phyloP scores from a whole-genome alignment of 2,888 invertebrate species.

The Nephrocerus scutellatus region DNA sequence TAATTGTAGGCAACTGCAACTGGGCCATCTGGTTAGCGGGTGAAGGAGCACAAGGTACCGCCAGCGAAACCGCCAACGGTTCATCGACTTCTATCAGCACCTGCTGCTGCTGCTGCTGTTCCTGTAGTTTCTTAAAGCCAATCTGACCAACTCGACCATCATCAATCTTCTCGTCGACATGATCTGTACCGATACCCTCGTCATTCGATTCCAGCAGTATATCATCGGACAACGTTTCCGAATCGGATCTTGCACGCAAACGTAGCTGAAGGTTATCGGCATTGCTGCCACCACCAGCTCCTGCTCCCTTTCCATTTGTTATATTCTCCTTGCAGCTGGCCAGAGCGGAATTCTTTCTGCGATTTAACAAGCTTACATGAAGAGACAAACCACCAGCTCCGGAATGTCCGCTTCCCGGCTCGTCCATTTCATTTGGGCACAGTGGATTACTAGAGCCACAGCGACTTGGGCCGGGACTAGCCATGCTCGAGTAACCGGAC shows the following conservation, averaged over 20 bases:
- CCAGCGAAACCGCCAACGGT: too few relatives aligned
- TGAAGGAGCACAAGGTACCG: slow-evolving; percentile 16
- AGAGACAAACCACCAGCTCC: slow-evolving; percentile 30
- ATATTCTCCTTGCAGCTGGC: slow-evolving; percentile 52
- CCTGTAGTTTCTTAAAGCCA: slow-evolving; percentile 21
- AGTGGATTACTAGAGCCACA: slow-evolving; percentile 76
- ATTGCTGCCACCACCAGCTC: slow-evolving; percentile 17
- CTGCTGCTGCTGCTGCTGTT: slow-evolving; percentile 28
- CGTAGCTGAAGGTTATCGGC: slow-evolving; percentile 25
- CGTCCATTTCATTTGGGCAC: slow-evolving; percentile 69
- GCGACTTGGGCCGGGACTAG: slow-evolving; percentile 73
- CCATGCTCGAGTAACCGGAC: slow-evolving; percentile 79
- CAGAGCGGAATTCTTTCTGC: slow-evolving; percentile 57
- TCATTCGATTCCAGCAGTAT: slow-evolving; percentile 65
- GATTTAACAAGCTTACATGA: slow-evolving; percentile 47
- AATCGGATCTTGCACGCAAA: slow-evolving; percentile 59
- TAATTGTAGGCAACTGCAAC: slow-evolving; percentile 56
- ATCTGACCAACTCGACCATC: slow-evolving; percentile 25
- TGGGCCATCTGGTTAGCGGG: slow-evolving; percentile 43
- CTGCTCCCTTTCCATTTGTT: slow-evolving; percentile 34
- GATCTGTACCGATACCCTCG: slow-evolving; percentile 71
- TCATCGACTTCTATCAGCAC: slow-evolving; percentile 31
- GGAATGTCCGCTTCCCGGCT: slow-evolving; percentile 54
- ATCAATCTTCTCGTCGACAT: slow-evolving; percentile 61
- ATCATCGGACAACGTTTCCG: slow-evolving; percentile 68